Evolutionary conservation across 2,797 vertebrate genomes (phyloP).

Genomic region (Orestias chungarensis): DNA sequence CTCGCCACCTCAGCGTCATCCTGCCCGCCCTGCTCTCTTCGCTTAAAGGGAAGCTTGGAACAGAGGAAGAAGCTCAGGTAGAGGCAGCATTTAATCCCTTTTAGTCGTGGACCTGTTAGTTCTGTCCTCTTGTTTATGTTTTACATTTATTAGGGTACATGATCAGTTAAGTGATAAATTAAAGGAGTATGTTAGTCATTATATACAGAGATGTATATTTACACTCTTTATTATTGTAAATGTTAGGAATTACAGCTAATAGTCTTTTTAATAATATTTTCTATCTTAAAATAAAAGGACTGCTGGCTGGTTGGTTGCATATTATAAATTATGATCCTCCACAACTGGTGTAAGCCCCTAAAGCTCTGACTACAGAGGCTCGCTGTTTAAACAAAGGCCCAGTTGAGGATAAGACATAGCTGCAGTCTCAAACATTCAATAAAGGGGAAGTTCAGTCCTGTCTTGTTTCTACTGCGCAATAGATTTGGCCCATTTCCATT

Average conservation of each 20-base stretch:
- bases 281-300: too few species aligned
- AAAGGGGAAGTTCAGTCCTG: too few species aligned
- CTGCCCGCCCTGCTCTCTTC: conserved; percentile 94
- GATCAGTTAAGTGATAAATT: background rate
- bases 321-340: background rate
- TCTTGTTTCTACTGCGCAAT: too few species aligned
- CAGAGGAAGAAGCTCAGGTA: conserved; percentile 89
- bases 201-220: background rate
- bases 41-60: conserved; percentile 91
- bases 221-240: background rate
- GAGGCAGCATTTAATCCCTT: background rate
- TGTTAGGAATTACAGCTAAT: background rate
- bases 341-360: background rate
- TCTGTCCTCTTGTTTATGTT: background rate
- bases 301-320: too few species aligned
- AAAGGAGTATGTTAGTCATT: background rate
- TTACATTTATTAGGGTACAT: background rate
- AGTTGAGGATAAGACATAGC: background rate
- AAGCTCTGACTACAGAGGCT: background rate
- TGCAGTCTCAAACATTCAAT: too few species aligned
- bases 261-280: too few species aligned
- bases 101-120: background rate
- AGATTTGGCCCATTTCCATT: too few species aligned
- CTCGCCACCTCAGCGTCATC: conserved; percentile 93
- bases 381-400: background rate